A percentile compares a stretch with the other conserved stretches of the same genome.
phyloP scores from a whole-genome alignment of 2,888 invertebrate genomes.

The Luffia ferchaultella region DNA sequence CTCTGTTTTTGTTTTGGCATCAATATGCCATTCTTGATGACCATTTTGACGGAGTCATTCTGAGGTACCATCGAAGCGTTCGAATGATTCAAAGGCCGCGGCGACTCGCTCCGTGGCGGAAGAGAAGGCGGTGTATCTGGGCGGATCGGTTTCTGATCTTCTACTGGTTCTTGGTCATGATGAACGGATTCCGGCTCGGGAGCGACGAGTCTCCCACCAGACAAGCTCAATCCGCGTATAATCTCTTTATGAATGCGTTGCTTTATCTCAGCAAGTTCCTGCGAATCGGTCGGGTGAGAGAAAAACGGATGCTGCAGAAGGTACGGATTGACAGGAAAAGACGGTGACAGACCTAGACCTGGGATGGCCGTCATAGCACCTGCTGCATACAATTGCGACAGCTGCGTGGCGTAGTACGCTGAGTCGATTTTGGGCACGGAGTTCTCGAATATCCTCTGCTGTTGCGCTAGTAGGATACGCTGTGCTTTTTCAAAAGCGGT shows the following conservation, averaged over 20 bases:
- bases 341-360: slow-evolving; percentile 59
- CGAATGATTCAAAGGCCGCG: slow-evolving; percentile 47
- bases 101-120: slow-evolving; percentile 50
- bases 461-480: slow-evolving; percentile 66
- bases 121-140: slow-evolving; percentile 47
- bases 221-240: slow-evolving; percentile 71
- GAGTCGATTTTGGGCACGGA: slow-evolving; percentile 70
- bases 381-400: slow-evolving; percentile 68
- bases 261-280: slow-evolving; percentile 68
- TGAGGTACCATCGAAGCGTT: slow-evolving; percentile 28
- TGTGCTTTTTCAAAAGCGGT: slow-evolving; percentile 62
- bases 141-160: slow-evolving; percentile 57
- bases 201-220: slow-evolving; percentile 71
- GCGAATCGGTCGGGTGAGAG: slow-evolving; percentile 62
- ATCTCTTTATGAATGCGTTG: slow-evolving; percentile 73
- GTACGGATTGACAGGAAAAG: slow-evolving; percentile 71
- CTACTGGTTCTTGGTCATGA: slow-evolving; percentile 55
- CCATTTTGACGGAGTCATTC: slow-evolving; percentile 82
- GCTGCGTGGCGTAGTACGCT: slow-evolving; percentile 68
- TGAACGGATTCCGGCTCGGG: slow-evolving; percentile 35
- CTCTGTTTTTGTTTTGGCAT: slow-evolving; percentile 94
- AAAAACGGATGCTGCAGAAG: slow-evolving; percentile 69
- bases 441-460: slow-evolving; percentile 72
- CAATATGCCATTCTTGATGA: slow-evolving; percentile 87
- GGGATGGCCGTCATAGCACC: slow-evolving; percentile 64